Evolutionary conservation across 2,113 vertebrate genomes (phyloP), one percentile per base, ranked within the genome.

Genomic region (Motacilla tschutschensis): DNA sequence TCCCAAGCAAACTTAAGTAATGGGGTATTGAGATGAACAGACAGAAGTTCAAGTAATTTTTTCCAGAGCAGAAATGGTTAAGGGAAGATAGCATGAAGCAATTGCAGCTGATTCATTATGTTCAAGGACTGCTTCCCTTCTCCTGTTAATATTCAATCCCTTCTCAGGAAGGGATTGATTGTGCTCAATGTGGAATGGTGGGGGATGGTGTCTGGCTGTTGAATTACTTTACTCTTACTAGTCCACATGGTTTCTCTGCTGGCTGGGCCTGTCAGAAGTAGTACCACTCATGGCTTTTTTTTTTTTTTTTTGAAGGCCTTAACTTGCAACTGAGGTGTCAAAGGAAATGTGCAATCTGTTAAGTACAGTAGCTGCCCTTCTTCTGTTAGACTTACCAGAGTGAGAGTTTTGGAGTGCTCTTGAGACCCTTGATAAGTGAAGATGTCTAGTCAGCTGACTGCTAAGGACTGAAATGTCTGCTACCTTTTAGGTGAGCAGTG

Each of bases 91-190:
- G n/a, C 8, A 19, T 90, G 64, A 79, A 77, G 78, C 59, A 88
- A 66, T 79, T 2, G 1, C 14, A 66, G 77, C 47, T 69, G 70
- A 81, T 83, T 77, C 25, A 47, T 79, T 72, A 51, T 76, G 44
- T 82, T 90, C 81, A 84, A 92, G 83, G 81, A 53, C 78, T 72
- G 11, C 33, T 88, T 90, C 48, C 60, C 53, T 84, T 82, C 54
- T 84, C 59, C 59, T 81, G 88, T 95, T 93, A 92, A 91, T 93
- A 84, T 90, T 93, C 83, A 88, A 76, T 63, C 90, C 2, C 36
- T 59, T 80, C n/a, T 78, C 6, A 11, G 59, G 71, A 76, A 78
- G 60, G 33, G 51, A 40, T 43, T 87, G 80, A 35, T 66, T 70
- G 28, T 76, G 15, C 19, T 19, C 28, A 11, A 0, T 2, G 5